Conservation (phyloP, 2,888 invertebrate genomes). For the Bibio marci region DNA sequence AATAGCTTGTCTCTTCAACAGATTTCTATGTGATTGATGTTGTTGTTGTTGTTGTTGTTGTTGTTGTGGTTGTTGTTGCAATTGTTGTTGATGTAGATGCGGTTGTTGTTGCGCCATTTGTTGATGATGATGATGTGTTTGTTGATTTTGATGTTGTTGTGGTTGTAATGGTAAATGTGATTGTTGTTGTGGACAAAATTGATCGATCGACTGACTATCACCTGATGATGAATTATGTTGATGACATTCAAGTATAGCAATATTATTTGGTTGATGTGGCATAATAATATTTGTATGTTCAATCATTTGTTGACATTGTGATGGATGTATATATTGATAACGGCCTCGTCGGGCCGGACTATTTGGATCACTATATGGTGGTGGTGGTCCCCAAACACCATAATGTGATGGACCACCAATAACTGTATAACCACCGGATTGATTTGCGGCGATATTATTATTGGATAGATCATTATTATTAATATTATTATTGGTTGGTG, state of each 20-base stretch:
- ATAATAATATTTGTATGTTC: not conserved
- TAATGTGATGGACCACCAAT: slow-evolving; percentile 34
- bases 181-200: slow-evolving; percentile 13
- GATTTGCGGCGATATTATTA: not conserved
- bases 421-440: slow-evolving; percentile 35
- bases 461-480: slow-evolving; percentile 10
- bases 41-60: not conserved
- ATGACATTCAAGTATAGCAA: slow-evolving; percentile 14
- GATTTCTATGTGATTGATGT: not conserved
- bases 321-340: slow-evolving; percentile 20
- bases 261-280: slow-evolving; percentile 10
- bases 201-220: slow-evolving; percentile 15
- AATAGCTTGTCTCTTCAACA: not conserved
- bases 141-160: slow-evolving; percentile 4
- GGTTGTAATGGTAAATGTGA: slow-evolving; percentile 8
- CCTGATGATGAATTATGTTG: slow-evolving; percentile 12
- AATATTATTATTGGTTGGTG: slow-evolving; percentile 15
- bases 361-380: slow-evolving; percentile 72
- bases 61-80: not conserved
- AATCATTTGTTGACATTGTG: slow-evolving; percentile 11
- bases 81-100: not conserved
- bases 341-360: slow-evolving; percentile 40
- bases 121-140: not conserved
- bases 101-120: not conserved
- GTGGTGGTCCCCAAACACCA: slow-evolving; percentile 73